Conservation (phyloP, 2,113 vertebrate species). For the Passer montanus region DNA sequence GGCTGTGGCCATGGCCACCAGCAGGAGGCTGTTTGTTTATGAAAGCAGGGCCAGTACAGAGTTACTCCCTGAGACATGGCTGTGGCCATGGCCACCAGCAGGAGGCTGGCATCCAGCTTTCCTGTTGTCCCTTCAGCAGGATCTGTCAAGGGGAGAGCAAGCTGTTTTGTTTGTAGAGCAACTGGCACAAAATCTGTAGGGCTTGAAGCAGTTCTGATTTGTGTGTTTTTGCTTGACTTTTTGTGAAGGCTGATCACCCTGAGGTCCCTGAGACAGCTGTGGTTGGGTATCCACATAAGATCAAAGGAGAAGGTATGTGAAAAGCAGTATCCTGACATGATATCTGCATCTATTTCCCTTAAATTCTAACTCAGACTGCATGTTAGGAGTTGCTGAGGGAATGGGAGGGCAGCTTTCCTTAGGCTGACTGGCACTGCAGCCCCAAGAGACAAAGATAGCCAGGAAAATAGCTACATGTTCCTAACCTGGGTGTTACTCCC, state of each 20-base stretch:
- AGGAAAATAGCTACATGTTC: neutral
- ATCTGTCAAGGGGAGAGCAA: neutral
- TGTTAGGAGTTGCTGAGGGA: neutral
- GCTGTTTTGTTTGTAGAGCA: neutral
- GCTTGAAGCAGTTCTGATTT: neutral
- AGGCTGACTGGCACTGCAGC: neutral
- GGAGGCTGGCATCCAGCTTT: neutral
- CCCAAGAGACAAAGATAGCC: neutral
- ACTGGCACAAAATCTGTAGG: neutral
- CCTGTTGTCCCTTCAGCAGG: neutral
- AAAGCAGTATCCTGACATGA: neutral
- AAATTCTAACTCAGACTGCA: neutral
- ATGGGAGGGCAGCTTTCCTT: neutral
- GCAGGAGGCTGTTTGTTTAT: no score
- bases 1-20: no score
- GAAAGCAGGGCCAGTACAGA: neutral
- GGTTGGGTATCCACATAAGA: constrained; percentile 84
- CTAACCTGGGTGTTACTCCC: neutral
- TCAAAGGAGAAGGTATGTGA: constrained; percentile 91
- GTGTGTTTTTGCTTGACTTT: neutral
- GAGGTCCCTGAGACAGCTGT: constrained; percentile 90
- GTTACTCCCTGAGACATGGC: neutral
- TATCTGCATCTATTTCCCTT: neutral
- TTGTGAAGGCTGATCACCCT: constrained; percentile 85
- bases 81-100: fast-evolving